A percentile compares a stretch with the other conserved stretches of the same genome.
These are phyloP conservation scores for Samia ricini DNA, from an alignment of 1,140 invertebrate species.

Conservation along the genomic window DNA sequence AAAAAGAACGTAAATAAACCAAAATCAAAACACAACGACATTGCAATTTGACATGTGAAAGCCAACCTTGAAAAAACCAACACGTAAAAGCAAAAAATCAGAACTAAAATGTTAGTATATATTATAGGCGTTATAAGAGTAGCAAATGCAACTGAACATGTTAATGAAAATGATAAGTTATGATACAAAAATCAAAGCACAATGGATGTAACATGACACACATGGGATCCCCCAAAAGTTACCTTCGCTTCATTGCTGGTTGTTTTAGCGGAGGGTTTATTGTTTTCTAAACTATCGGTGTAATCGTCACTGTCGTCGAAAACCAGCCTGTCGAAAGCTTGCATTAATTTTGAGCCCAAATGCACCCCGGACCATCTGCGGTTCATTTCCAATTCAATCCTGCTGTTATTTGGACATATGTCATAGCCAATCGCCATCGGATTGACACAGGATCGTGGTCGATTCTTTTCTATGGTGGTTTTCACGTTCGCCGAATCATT, in stretches of 20 bases:
- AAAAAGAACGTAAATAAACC: not conserved
- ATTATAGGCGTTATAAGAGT: not conserved
- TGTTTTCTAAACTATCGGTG: constrained; percentile 84
- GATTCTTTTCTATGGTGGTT: constrained; percentile 75
- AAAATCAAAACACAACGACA: not conserved
- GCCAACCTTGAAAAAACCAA: not conserved
- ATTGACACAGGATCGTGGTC: constrained; percentile 84
- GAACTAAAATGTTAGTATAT: not conserved
- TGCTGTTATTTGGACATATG: constrained; percentile 72
- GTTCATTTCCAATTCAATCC: constrained; percentile 79
- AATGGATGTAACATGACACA: constrained; percentile 28
- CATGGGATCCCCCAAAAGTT: constrained; percentile 51
- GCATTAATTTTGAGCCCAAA: constrained; percentile 83
- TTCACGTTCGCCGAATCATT: constrained; percentile 77
- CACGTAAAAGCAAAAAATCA: not conserved
- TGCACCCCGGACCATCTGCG: constrained; percentile 87
- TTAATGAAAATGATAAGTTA: not conserved
- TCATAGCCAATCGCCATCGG: constrained; percentile 71
- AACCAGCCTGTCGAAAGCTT: constrained; percentile 83
- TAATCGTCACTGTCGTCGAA: constrained; percentile 86
- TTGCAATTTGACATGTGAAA: not conserved
- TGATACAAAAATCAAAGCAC: constrained; percentile 34
- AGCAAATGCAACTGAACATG: not conserved
- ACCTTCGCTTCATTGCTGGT: constrained; percentile 63
- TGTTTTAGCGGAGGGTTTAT: constrained; percentile 57